Percentiles rank a stretch among this genome's conserved stretches.
phyloP scores from a whole-genome alignment of 2,797 vertebrate genomes.

The Dromococcyx pavoninus region DNA sequence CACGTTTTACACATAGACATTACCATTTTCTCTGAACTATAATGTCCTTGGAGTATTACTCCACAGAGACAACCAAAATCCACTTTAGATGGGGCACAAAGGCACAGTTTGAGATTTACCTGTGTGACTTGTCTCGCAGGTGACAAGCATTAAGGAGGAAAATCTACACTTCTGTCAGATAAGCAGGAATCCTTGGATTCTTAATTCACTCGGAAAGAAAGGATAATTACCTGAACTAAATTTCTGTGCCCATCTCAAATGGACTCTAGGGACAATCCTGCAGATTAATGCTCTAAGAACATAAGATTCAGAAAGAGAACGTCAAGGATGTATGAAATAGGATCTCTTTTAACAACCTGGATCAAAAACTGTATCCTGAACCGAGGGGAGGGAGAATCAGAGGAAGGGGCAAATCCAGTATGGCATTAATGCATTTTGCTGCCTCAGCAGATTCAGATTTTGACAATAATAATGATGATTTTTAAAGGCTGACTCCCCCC shows the following conservation, averaged over 20 bases:
- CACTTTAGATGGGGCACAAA: constrained; percentile 51
- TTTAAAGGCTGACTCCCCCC: not conserved
- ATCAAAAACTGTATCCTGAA: constrained; percentile 53
- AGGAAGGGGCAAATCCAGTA: constrained; percentile 30
- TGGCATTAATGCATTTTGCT: not conserved
- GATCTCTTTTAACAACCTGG: constrained; percentile 61
- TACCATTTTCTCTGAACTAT: constrained; percentile 68
- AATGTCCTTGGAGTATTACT: constrained; percentile 59
- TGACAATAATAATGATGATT: not conserved
- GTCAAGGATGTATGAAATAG: constrained; percentile 43
- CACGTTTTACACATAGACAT: constrained; percentile 58
- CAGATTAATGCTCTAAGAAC: constrained; percentile 72
- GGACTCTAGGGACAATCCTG: constrained; percentile 68
- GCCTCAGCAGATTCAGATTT: constrained; percentile 1
- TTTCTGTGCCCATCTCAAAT: constrained; percentile 65
- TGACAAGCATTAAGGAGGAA: constrained; percentile 62
- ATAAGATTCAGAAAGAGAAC: constrained; percentile 52
- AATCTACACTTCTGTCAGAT: constrained; percentile 53
- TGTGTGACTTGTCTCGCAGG: constrained; percentile 54
- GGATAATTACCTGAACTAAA: constrained; percentile 71
- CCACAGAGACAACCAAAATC: constrained; percentile 56
- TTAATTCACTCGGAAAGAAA: constrained; percentile 59
- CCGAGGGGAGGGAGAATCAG: not conserved
- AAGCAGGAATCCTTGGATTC: constrained; percentile 29
- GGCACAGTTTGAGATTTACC: constrained; percentile 57